phyloP scores from a whole-genome alignment of 2,888 invertebrate species.

The Stictocephala bisonia region DNA sequence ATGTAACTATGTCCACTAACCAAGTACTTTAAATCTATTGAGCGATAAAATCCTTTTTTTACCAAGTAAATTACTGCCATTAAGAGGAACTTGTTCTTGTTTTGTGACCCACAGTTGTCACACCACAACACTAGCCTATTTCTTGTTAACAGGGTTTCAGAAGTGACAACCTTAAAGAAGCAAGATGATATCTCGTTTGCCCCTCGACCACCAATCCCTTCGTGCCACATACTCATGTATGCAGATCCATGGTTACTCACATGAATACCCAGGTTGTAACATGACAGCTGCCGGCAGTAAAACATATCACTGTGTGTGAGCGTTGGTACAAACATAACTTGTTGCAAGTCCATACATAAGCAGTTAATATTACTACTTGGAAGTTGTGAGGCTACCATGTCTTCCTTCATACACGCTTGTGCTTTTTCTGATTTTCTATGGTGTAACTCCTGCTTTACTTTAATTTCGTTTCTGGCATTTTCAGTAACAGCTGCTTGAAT shows the following conservation, averaged over 20 bases:
- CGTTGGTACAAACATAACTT: conserved; percentile 59
- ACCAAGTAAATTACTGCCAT: conserved; percentile 59
- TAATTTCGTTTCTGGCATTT: background rate
- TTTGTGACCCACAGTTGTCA: conserved; percentile 56
- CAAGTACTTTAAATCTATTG: conserved; percentile 50
- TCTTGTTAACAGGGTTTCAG: conserved; percentile 22
- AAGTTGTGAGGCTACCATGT: conserved; percentile 40
- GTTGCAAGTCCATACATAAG: conserved; percentile 59
- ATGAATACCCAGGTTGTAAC: conserved; percentile 57
- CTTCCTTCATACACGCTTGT: conserved; percentile 45
- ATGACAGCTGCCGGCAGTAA: conserved; percentile 58
- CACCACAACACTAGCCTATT: conserved; percentile 51
- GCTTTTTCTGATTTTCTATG: conserved; percentile 50
- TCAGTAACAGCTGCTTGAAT: conserved; percentile 8
- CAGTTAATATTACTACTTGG: conserved; percentile 56
- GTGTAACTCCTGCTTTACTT: conserved; percentile 45
- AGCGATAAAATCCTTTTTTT: conserved; percentile 38
- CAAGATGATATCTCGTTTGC: conserved; percentile 56
- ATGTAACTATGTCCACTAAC: conserved; percentile 52
- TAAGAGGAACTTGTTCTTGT: conserved; percentile 60
- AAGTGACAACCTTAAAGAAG: conserved; percentile 46
- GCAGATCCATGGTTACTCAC: conserved; percentile 52
- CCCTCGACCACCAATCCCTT: conserved; percentile 56
- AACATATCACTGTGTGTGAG: conserved; percentile 60
- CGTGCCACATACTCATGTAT: conserved; percentile 57